These are phyloP conservation scores for Hirundichthys speculiger DNA, from an alignment of 2,113 vertebrate genomes.

Conservation along the genomic window DNA sequence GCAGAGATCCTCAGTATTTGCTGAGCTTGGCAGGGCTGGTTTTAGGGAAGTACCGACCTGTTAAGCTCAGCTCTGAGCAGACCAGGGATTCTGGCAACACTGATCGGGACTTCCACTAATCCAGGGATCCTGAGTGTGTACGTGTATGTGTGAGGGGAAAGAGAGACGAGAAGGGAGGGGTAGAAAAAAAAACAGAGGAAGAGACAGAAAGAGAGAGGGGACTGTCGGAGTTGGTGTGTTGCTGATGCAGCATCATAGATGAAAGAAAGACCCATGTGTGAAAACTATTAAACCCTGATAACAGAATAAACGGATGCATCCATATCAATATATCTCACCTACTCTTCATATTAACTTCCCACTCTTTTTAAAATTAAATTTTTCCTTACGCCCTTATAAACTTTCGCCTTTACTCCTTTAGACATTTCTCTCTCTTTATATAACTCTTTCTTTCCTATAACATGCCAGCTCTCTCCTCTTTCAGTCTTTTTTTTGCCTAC, in stretches of 20 bases:
- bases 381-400: not conserved
- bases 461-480: too few relatives aligned
- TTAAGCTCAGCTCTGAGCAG: constrained; percentile 30
- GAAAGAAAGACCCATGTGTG: constrained; percentile 26
- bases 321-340: not conserved
- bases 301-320: not conserved
- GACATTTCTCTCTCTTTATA: too few relatives aligned
- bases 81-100: constrained; percentile 20
- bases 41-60: constrained; percentile 58
- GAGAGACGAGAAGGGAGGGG: constrained; percentile 40
- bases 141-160: constrained; percentile 26
- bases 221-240: constrained; percentile 16
- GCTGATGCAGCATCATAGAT: constrained; percentile 37
- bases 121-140: constrained; percentile 42
- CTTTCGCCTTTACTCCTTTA: not conserved
- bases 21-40: not conserved
- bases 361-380: not conserved
- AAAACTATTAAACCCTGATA: constrained; percentile 11
- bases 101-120: constrained; percentile 48
- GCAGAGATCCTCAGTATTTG: constrained; percentile 3
- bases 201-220: constrained; percentile 35
- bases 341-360: not conserved
- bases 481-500: too few relatives aligned
- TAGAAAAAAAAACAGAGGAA: constrained; percentile 31
- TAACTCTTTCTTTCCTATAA: too few relatives aligned